phyloP scores from a whole-genome alignment of 2,888 invertebrate genomes.

The Lasioglossum villosulum region DNA sequence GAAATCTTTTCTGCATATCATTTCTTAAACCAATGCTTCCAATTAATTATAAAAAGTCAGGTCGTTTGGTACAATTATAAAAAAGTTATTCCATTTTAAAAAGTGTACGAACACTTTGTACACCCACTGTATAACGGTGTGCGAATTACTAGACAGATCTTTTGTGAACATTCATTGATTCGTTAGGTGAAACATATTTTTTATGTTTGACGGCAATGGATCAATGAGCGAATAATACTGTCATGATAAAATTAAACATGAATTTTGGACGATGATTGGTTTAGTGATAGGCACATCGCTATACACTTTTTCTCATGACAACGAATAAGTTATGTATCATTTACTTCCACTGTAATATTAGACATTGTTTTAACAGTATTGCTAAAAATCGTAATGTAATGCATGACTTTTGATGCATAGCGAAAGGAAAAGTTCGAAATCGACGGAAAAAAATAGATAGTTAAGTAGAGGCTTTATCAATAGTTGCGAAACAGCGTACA shows the following conservation, averaged over 20 bases:
- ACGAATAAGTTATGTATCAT: constrained; percentile 50
- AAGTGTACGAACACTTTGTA: no score
- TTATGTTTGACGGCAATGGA: background rate
- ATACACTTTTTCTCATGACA: constrained; percentile 29
- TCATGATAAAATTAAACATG: background rate
- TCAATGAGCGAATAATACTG: background rate
- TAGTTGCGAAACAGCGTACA: constrained; percentile 39
- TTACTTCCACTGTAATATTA: constrained; percentile 40
- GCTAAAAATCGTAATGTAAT: constrained; percentile 35
- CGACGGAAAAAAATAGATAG: background rate
- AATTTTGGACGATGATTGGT: background rate
- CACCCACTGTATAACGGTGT: background rate
- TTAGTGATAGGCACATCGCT: background rate
- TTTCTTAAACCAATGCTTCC: no score
- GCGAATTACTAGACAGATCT: background rate
- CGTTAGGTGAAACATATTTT: background rate
- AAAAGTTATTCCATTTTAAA: no score
- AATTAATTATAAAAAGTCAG: no score
- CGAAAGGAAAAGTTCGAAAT: constrained; percentile 1
- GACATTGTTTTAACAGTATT: constrained; percentile 51
- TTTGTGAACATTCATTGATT: background rate
- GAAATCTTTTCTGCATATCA: no score
- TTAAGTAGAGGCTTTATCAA: constrained; percentile 48
- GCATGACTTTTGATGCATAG: constrained; percentile 49
- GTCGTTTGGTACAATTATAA: no score